Percentiles rank a stretch among this genome's conserved stretches.
Conservation (phyloP, 2,888 invertebrate species). For the Adineta ricciae region DNA sequence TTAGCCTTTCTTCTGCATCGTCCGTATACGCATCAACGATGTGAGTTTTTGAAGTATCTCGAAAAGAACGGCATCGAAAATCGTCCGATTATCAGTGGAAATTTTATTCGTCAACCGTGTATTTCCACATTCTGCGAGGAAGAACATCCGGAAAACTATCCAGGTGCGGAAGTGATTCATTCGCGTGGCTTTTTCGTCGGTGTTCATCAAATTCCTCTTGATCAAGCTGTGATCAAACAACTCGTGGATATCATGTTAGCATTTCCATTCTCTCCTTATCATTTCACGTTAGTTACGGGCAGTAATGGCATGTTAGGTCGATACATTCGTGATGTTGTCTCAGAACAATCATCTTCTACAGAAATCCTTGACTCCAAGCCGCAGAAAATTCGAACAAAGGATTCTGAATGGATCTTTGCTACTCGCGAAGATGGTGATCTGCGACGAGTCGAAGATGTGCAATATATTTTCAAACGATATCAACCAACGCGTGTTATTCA, state of each 20-base stretch:
- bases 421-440: not conserved
- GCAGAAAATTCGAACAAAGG: not conserved
- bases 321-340: not conserved
- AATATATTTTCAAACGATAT: not conserved
- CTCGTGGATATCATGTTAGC: not conserved
- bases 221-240: not conserved
- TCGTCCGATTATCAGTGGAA: not conserved
- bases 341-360: not conserved
- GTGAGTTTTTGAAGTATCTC: not conserved
- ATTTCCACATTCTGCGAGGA: not conserved
- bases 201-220: not conserved
- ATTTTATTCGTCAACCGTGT: not conserved
- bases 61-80: not conserved
- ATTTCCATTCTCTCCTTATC: not conserved
- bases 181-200: not conserved
- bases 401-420: not conserved
- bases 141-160: not conserved
- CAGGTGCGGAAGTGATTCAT: not conserved
- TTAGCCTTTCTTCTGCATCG: not conserved
- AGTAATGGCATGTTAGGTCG: not conserved
- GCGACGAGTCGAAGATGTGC: not conserved
- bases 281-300: not conserved
- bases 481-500: not conserved
- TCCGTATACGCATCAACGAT: not conserved
- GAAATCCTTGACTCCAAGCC: rapidly evolving